Base-by-base conservation (phyloP, 92 coral and sea anemone genomes). In the Isaurus tuberculatus region DNA sequence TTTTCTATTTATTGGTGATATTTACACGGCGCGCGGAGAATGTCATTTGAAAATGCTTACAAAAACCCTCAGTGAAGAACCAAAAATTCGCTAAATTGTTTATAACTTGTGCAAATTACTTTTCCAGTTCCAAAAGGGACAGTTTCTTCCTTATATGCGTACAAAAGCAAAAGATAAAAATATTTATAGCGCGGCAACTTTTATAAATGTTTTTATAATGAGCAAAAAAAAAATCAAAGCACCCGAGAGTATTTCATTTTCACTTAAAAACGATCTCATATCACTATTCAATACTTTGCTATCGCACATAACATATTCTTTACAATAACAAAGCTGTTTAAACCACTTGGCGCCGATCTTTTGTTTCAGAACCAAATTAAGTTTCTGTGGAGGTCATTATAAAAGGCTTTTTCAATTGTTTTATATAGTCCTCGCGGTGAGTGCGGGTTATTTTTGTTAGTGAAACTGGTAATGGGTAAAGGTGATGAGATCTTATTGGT, bases 381-480 rank as follows among this genome's bases (percentile, higher is more conserved):
- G 82, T 42, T 58, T 33, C 69, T 60, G 43, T 77, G 49, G 14
- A 77, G 70, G 82, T 55, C 69, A 77, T 77, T 77, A 77, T 70
- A 77, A 77, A 77, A 60, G 70, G 51, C 82, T 70, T 77, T 77
- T 77, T 58, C 69, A 57, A 77, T 77, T 77, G 82, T 77, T 77
- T 58, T 57, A 77, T 77, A 77, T 77, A 53, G 82, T 33, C 13
- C 82, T 77, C 57, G 82, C 82, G 82, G 82, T 77, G 57, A 37
- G 23, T 57, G 70, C 82, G 82, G 82, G 70, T 77, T 77, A 77
- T 77, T 77, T 77, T 58, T 61, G 82, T 77, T 77, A 77, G 70
- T 57, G 82, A 77, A 77, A 77, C 82, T 46, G 82, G 82, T 77
- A 77, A 58, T 77, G 82, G 30, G 55, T 77, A 57, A 53, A 34